These are phyloP conservation scores for Lycaon pictus DNA, from an alignment of 2,113 vertebrate genomes.

Conservation along the genomic window DNA sequence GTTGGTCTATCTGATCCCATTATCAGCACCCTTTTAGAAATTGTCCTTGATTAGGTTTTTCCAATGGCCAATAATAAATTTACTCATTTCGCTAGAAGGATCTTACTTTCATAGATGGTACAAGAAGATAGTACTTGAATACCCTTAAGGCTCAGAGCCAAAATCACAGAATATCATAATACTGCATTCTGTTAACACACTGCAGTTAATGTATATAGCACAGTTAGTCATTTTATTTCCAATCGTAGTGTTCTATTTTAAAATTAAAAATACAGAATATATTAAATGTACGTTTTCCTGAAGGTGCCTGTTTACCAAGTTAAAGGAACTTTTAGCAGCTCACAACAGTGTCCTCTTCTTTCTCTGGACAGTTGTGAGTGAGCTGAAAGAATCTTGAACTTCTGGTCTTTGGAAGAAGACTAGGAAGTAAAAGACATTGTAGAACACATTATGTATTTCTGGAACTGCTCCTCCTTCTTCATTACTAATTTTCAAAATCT, in stretches of 20 bases:
- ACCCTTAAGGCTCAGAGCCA: conserved; percentile 15
- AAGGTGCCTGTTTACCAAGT: not conserved
- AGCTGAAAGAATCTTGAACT: not conserved
- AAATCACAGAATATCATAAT: not conserved
- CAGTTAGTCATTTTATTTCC: not conserved
- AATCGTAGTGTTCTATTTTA: conserved; percentile 1
- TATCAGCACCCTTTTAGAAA: not conserved
- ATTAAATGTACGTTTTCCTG: not conserved
- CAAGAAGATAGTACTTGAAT: not conserved
- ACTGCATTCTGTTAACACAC: not conserved
- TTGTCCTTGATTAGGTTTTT: not conserved
- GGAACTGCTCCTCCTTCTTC: not conserved
- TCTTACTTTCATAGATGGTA: not conserved
- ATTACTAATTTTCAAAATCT: conserved; percentile 47
- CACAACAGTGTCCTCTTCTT: not conserved
- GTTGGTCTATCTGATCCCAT: not conserved
- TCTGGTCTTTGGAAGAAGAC: not conserved
- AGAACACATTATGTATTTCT: not conserved
- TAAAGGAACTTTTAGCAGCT: not conserved
- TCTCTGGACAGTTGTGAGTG: not conserved
- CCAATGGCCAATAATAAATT: not conserved
- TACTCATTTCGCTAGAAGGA: not conserved
- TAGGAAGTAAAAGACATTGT: not conserved
- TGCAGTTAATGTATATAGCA: conserved; percentile 13
- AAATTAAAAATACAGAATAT: not conserved